Evolutionary conservation across 92 coral and sea anemone species (phyloP), one percentile per base, ranked within the genome.

Genomic region (Palythoa caribaeorum): DNA sequence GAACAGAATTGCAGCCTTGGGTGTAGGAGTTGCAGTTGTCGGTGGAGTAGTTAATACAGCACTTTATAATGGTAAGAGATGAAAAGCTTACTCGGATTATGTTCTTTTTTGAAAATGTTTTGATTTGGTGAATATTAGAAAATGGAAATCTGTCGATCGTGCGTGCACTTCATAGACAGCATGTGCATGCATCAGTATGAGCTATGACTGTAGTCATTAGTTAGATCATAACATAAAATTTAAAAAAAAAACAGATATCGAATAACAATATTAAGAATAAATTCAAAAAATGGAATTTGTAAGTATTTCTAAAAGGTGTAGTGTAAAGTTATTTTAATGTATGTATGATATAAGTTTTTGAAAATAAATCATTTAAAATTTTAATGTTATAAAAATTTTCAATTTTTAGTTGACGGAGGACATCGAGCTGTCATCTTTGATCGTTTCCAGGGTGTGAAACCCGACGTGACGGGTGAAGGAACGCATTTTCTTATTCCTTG

Each of bases 401-500:
- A 28, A 1, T 80, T 84, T 65, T 70, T 76, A 97, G 99, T 97
- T 83, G 99, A 97, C 71, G 99, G 99, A 19, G 99, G 99, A 15
- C 99, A 97, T 83, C 93, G 99, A 17, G 99, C 98, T 63, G 99
- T 97, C 63, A 94, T 97, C 74, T 97, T 97, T 90, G 99, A 97
- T 86, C 93, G 99, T 76, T 97, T 97, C 87, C 99, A 97, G 89
- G 99, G 99, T 40, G 99, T 97, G 9, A 97, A 94, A 88, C 94
- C 98, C 19, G 98, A 94, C 1, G 97, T 97, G 2, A 77, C 90
- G 21, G 99, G 96, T 16, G 99, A 97, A 89, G 99, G 99, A 19
- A 97, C 99, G 73, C 99, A 97, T 77, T 97, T 97, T 84, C 90
- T 97, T 40, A 95, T 97, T 51, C 99, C 99, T 1, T 95, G 99